Evolutionary conservation across 2,113 vertebrate genomes (phyloP).

Genomic region (Petrocephalus microphthalmus): DNA sequence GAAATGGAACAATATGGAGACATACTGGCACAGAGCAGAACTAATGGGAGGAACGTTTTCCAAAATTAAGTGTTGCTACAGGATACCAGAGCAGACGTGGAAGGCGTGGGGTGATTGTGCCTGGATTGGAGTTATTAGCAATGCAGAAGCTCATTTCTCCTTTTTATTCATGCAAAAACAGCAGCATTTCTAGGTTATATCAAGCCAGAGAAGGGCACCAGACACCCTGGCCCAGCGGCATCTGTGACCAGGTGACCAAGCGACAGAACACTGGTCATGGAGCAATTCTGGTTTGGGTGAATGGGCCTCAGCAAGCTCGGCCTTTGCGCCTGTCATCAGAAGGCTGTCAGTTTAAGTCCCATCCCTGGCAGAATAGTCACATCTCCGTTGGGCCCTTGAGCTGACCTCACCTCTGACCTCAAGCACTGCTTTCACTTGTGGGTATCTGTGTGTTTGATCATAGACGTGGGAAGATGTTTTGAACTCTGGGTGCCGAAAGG

Average conservation of each 20-base stretch:
- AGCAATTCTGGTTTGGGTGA: no score
- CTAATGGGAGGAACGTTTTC: slow-evolving; percentile 46
- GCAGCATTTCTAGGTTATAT: slow-evolving; percentile 6
- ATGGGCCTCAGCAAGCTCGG: no score
- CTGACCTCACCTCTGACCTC: no score
- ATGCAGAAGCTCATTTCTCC: slow-evolving; percentile 27
- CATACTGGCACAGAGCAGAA: slow-evolving; percentile 47
- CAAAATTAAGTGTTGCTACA: slow-evolving; percentile 53
- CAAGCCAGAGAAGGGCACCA: neutral
- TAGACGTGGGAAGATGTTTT: no score
- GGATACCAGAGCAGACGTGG: slow-evolving; percentile 42
- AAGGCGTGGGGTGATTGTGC: slow-evolving; percentile 52
- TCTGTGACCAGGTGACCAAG: slow-evolving; percentile 42
- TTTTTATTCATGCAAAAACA: slow-evolving; percentile 42
- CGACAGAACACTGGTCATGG: slow-evolving; percentile 52
- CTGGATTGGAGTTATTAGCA: slow-evolving; percentile 54
- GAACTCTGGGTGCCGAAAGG: no score
- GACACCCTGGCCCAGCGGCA: neutral
- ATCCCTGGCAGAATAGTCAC: no score
- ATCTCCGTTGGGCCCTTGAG: no score
- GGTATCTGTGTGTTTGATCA: no score
- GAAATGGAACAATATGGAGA: slow-evolving; percentile 52
- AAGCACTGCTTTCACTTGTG: no score
- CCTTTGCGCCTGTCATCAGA: no score
- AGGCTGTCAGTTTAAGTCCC: no score